These are phyloP conservation scores for Cacoxenus indagator DNA, from an alignment of 2,888 invertebrate species.

Conservation along the genomic window DNA sequence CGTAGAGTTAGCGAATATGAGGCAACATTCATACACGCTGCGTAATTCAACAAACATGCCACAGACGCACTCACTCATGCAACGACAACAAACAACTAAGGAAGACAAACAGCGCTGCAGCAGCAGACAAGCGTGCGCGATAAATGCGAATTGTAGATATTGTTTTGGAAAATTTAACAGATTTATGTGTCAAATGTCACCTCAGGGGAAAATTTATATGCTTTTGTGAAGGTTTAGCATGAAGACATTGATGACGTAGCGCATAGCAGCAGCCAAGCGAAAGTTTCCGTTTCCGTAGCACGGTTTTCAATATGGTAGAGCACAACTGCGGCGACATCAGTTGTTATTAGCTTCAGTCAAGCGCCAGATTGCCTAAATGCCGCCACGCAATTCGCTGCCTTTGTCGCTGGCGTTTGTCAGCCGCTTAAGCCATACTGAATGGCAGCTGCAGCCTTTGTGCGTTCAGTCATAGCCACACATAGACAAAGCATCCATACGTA, in stretches of 20 bases:
- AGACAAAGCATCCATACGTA: not conserved
- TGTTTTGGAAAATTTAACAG: constrained; percentile 50
- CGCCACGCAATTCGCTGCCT: not conserved
- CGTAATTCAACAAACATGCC: no score
- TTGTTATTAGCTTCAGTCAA: constrained; percentile 5
- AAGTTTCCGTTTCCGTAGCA: not conserved
- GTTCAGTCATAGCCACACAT: constrained; percentile 3
- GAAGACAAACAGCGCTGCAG: not conserved
- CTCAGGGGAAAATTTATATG: constrained; percentile 60
- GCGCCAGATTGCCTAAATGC: constrained; percentile 3
- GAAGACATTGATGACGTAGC: not conserved
- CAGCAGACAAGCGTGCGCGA: constrained; percentile 26
- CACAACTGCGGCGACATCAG: not conserved
- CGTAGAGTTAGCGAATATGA: no score
- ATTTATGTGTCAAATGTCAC: constrained; percentile 66
- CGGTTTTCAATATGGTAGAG: not conserved
- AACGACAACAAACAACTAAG: not conserved
- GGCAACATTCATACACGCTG: no score
- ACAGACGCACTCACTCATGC: no score
- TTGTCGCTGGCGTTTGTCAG: not conserved
- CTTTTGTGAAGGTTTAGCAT: constrained; percentile 22
- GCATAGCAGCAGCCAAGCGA: not conserved
- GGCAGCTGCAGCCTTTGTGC: not conserved
- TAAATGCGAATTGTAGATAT: constrained; percentile 44
- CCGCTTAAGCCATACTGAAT: not conserved